Evolutionary conservation across 2,797 vertebrate species (phyloP), one percentile per base, ranked within the genome.

Genomic region (Otolemur crassicaudatus): DNA sequence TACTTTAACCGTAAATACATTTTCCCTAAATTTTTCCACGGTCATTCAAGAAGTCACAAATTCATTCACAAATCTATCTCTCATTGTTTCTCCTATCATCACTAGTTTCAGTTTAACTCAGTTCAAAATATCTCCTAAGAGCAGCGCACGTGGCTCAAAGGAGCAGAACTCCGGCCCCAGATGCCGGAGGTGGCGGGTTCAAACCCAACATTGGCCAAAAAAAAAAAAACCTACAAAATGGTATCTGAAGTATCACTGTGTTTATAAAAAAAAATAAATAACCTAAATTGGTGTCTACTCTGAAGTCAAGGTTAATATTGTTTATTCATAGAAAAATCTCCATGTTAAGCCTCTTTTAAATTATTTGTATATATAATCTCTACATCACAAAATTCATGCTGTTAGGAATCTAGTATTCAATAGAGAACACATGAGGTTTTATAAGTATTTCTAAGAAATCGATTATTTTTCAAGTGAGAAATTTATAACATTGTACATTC

Each of bases 281-380:
- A 89, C 53, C 72, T 87, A 89, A 91, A 81, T 67, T 81, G 91
- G 43, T 11, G 40, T 75, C 81, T 94, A 87, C 29, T 94, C 94
- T 43, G 70, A 83, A 92, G 22, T 89, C 58, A 95, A 70, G 11
- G 25, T 77, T 82, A 91, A 37, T 49, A 93, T 0, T 72, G 31
- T 14, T 29, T 86, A 87, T 69, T 94, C n/a, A 31, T 90, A 13
- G 6, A 77, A 96, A 85, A 88, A 65, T 58, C 37, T 96, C 25
- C 22, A 80, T 46, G 76, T 85, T 34, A n/a, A 86, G 80, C 29
- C 25, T 92, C 72, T 80, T 80, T 90, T 92, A 56, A 84, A 87
- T 87, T 87, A n/a, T 56, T 91, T 93, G 5, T 53, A 85, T 70
- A 23, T 77, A 31, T 73, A 63, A 80, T 67, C 29, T 96, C 63